These are phyloP conservation scores for Metopia argyrocephala DNA, from an alignment of 2,888 invertebrate species.

Conservation along the genomic window DNA sequence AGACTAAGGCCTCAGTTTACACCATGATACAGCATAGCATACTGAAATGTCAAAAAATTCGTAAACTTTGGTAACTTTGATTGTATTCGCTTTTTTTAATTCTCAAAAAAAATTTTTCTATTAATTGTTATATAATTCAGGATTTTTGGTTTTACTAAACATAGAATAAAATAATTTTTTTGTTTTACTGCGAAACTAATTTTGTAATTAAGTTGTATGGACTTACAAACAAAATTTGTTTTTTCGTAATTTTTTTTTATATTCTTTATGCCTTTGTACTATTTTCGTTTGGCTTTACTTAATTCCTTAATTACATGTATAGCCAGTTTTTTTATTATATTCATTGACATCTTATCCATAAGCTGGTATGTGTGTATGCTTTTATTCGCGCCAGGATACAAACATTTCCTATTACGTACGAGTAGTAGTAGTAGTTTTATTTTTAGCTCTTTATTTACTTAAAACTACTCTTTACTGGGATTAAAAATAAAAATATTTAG, in stretches of 20 bases:
- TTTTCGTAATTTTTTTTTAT: not conserved
- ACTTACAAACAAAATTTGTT: conserved; percentile 9
- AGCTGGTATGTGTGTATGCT: not conserved
- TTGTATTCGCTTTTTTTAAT: no score
- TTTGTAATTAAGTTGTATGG: not conserved
- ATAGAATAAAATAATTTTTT: not conserved
- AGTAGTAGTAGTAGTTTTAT: not conserved
- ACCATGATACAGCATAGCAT: no score
- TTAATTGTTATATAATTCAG: not conserved
- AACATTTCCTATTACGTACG: no score
- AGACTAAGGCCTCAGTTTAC: no score
- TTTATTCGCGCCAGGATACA: no score
- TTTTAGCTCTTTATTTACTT: not conserved
- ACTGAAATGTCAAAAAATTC: no score
- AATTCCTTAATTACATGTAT: conserved; percentile 9
- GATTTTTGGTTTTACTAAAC: not conserved
- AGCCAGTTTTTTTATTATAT: not conserved
- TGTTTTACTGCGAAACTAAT: not conserved
- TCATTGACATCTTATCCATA: not conserved
- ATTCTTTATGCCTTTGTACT: not conserved
- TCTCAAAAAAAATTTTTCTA: no score
- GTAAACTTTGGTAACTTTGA: not conserved
- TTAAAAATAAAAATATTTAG: not conserved
- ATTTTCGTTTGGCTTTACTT: conserved; percentile 1
- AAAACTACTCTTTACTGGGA: not conserved